Base-by-base conservation (phyloP, 2,888 invertebrate species). In the Protodeltote pygarga region DNA sequence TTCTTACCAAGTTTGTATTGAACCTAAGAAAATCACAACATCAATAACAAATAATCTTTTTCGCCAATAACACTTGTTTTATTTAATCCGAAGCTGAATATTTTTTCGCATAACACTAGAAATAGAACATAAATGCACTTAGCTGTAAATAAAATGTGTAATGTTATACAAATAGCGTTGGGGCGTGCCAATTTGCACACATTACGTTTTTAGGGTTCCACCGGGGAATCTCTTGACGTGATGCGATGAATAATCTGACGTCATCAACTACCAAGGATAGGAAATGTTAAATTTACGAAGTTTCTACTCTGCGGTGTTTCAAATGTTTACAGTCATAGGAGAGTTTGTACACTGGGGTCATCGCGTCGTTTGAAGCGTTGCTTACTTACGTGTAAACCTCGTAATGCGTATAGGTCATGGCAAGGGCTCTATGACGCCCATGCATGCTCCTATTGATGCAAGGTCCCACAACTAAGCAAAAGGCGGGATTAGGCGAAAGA, bases 161-260 rank as follows among this genome's bases (percentile, higher is more conserved):
- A 57, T 49, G 49, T 47, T 53, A 48, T 50, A 51, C 34, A 35
- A 50, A 51, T 41, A 42, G 45, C 45, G 21, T 14, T 21, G 14
- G n/a, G 11, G n/a, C 28, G 48, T 67, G 64, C 68, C 68, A 67
- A 64, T 67, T 76, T 73, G 69, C 72, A 69, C 67, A 60, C 69
- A 73, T 75, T 68, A 72, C 66, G 39, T 29, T 48, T 62, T 57
- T 59, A 25, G 50, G 44, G 38, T 29, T 47, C 39, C 28, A 23
- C 41, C 3, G 11, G 25, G 40, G 37, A 27, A 37, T 38, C 40
- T 34, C 33, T 31, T 33, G 55, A 25, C 48, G 14, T 32, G 32
- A 23, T 61, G 31, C 13, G 3, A 8, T 27, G 13, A 27, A 8
- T 27, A 13, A 14, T 3, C 5, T 8, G n/a, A n/a, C n/a, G n/a